phyloP scores from a whole-genome alignment of 2,113 vertebrate species.

The Notothenia coriiceps region DNA sequence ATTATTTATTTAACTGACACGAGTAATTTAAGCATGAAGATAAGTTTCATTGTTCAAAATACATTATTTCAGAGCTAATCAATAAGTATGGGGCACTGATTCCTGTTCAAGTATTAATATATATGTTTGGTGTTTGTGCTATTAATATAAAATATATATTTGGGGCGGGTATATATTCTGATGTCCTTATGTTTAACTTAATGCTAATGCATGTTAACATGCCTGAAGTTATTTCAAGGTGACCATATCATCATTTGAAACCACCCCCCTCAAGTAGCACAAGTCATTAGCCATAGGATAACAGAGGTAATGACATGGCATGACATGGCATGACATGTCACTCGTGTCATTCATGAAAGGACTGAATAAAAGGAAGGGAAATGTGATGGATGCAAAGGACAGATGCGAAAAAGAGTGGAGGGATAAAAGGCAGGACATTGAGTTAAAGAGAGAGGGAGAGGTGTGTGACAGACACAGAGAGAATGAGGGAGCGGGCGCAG shows the following conservation, averaged over 20 bases:
- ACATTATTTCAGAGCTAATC: not conserved
- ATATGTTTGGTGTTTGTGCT: not conserved
- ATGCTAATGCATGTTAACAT: slow-evolving; percentile 12
- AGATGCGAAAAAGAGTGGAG: slow-evolving; percentile 48
- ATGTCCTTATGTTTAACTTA: not conserved
- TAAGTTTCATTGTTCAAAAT: not conserved
- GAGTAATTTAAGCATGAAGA: slow-evolving; percentile 1
- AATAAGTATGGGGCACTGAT: not conserved
- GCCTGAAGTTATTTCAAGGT: slow-evolving; percentile 40
- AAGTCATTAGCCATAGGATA: slow-evolving; percentile 46
- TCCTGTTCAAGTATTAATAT: not conserved
- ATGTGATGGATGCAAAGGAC: slow-evolving; percentile 55
- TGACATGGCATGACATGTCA: slow-evolving; percentile 10
- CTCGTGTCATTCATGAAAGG: slow-evolving; percentile 34
- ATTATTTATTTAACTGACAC: not conserved
- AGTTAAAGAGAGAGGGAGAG: slow-evolving; percentile 74
- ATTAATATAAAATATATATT: not conserved
- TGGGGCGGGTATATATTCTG: no score
- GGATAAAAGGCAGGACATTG: slow-evolving; percentile 68
- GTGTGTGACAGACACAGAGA: slow-evolving; percentile 76
- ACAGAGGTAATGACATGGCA: slow-evolving; percentile 43
- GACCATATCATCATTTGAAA: slow-evolving; percentile 37
- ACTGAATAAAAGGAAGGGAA: slow-evolving; percentile 43
- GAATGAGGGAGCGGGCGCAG: slow-evolving; percentile 69
- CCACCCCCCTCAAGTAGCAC: slow-evolving; percentile 3